Conservation (phyloP, 2,888 invertebrate genomes). For the Tenthredo mesomela region DNA sequence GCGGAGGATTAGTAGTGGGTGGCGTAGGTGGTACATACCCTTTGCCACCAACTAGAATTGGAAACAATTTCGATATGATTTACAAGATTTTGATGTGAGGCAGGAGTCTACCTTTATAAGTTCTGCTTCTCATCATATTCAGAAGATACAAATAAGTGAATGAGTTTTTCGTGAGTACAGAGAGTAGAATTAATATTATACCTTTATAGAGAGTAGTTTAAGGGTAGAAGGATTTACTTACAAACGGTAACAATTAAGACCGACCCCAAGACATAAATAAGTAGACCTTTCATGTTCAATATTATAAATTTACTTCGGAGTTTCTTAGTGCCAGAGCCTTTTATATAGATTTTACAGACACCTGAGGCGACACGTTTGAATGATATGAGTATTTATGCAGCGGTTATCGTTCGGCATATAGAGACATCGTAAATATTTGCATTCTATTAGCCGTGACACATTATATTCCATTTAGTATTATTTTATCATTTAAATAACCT, state of each 20-base stretch:
- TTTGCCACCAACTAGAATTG: neutral
- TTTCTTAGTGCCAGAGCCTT: neutral
- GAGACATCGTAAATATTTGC: neutral
- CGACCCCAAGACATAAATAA: neutral
- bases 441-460: neutral
- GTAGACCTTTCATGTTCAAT: neutral
- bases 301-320: neutral
- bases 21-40: neutral
- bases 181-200: no score
- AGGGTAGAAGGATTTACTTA: neutral
- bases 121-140: neutral
- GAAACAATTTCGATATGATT: neutral
- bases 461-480: neutral
- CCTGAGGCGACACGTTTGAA: neutral
- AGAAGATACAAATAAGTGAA: neutral
- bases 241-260: neutral
- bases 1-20: neutral
- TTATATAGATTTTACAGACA: neutral
- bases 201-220: neutral
- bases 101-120: neutral
- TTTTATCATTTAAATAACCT: neutral
- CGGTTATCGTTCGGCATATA: neutral
- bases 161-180: neutral
- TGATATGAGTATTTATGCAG: neutral
- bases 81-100: neutral